Evolutionary conservation across 2,888 invertebrate species (phyloP).

Genomic region (Eupithecia subfuscata): DNA sequence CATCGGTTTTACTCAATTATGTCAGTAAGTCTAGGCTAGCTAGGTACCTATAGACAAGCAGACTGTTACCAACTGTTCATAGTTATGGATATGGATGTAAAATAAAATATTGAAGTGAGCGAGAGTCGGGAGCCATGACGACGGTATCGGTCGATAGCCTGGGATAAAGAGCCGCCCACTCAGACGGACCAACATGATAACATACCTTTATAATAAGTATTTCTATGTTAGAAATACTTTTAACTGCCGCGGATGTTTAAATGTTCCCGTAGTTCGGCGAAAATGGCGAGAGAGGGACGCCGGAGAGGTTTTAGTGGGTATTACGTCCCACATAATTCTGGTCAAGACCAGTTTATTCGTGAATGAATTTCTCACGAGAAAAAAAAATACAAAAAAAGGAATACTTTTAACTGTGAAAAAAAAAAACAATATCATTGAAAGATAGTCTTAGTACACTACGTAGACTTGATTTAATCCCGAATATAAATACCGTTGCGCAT

Average conservation of each 20-base stretch:
- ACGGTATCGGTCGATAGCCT: conserved; percentile 33
- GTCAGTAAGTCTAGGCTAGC: neutral
- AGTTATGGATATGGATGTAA: neutral
- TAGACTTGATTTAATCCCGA: no score
- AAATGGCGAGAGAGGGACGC: no score
- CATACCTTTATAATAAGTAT: neutral
- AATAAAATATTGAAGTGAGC: conserved; percentile 12
- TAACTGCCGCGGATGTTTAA: no score
- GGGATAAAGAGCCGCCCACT: conserved; percentile 19
- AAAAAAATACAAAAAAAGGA: no score
- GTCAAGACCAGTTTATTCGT: no score
- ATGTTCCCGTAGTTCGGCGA: no score
- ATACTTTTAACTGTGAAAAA: neutral
- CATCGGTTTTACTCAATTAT: neutral
- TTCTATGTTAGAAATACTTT: neutral
- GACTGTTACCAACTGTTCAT: neutral
- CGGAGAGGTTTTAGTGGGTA: no score
- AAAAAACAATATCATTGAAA: neutral
- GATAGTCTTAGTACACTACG: no score
- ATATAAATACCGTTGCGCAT: no score
- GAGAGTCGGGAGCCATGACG: conserved; percentile 26
- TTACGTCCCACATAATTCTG: no score
- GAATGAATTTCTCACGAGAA: no score
- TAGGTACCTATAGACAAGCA: neutral
- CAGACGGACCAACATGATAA: conserved; percentile 13